Percentiles rank a stretch among this genome's conserved stretches.
These are phyloP conservation scores for Oreochromis mossambicus DNA, from an alignment of 2,797 vertebrate genomes.

Conservation along the genomic window DNA sequence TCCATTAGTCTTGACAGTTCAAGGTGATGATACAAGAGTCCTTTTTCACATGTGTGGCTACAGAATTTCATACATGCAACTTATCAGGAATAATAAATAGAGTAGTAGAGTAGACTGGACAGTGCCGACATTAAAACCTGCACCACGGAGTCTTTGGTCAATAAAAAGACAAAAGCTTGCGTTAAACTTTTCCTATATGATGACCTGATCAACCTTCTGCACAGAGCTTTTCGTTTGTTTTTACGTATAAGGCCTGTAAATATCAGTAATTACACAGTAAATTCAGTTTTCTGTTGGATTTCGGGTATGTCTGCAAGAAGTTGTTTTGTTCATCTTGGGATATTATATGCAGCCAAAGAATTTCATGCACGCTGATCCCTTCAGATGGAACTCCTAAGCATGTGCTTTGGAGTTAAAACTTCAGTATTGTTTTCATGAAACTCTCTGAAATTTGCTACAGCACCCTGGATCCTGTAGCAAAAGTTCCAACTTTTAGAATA, in stretches of 20 bases:
- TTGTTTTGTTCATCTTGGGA: neutral
- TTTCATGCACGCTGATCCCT: neutral
- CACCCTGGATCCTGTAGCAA: neutral
- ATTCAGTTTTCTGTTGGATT: neutral
- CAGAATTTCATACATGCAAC: neutral
- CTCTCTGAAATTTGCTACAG: neutral
- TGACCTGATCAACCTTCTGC: neutral
- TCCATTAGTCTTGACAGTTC: neutral
- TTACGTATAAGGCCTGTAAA: neutral
- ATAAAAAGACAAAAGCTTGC: neutral
- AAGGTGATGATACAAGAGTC: neutral
- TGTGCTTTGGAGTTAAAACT: neutral
- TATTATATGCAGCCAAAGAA: neutral
- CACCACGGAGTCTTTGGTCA: neutral
- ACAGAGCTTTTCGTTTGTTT: neutral
- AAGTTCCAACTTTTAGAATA: neutral
- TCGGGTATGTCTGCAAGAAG: neutral
- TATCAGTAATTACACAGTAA: neutral
- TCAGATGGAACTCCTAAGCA: neutral
- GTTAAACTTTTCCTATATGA: neutral
- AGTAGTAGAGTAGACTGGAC: neutral
- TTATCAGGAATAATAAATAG: neutral
- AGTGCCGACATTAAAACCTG: neutral
- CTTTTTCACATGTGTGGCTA: neutral
- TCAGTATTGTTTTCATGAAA: neutral